Evolutionary conservation across 2,113 vertebrate genomes (phyloP).

Genomic region (Ptyas mucosa): DNA sequence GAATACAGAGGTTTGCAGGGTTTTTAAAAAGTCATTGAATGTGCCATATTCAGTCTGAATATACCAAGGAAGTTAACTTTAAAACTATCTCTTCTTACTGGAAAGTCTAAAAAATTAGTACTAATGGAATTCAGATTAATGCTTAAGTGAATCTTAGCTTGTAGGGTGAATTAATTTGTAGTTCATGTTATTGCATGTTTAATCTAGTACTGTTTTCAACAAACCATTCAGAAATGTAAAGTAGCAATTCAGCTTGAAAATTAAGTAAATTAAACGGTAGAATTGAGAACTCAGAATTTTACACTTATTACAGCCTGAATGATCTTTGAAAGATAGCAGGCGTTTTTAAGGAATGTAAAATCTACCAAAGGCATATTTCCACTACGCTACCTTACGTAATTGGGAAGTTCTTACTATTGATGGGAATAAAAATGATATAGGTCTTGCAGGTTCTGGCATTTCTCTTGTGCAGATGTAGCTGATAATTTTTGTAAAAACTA

Average conservation of each 20-base stretch:
- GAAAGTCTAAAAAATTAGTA: not conserved
- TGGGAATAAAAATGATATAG: not conserved
- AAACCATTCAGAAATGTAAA: not conserved
- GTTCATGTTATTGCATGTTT: not conserved
- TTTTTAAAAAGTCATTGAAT: not conserved
- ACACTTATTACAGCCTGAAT: not conserved
- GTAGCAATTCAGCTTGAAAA: not conserved
- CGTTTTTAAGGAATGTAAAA: not conserved
- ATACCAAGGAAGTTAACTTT: not conserved
- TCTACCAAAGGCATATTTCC: not conserved
- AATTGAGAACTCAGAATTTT: not conserved
- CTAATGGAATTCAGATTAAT: not conserved
- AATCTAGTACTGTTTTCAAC: not conserved
- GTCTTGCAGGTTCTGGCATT: not conserved
- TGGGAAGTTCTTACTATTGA: not conserved
- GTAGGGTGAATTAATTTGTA: not conserved
- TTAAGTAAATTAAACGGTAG: not conserved
- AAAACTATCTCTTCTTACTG: not conserved
- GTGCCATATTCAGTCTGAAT: not conserved
- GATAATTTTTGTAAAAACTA: not conserved
- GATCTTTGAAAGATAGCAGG: not conserved
- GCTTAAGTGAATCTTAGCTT: not conserved
- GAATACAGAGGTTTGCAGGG: not conserved
- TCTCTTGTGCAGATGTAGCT: accelerated
- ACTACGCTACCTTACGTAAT: not conserved